A percentile compares a stretch with the other conserved stretches of the same genome.
phyloP scores from a whole-genome alignment of 2,113 vertebrate genomes.

The Blennius ocellaris region DNA sequence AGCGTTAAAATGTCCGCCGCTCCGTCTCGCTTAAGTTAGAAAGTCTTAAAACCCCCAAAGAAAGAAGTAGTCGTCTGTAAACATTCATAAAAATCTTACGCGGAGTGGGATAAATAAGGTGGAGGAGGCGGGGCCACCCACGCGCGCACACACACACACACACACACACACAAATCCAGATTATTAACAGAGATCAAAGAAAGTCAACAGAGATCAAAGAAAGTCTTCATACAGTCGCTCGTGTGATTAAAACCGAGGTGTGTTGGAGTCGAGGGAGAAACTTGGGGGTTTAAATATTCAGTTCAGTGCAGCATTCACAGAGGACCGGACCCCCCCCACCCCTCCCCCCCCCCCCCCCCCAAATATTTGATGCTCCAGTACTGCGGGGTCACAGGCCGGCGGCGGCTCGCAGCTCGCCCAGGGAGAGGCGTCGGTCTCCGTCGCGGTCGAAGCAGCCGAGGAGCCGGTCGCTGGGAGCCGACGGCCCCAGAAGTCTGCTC shows the following conservation, averaged over 20 bases:
- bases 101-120: conserved; percentile 41
- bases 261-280: too few species aligned
- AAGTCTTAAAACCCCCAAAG: conserved; percentile 66
- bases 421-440: conserved; percentile 66
- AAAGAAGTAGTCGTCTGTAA: conserved; percentile 69
- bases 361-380: too few species aligned
- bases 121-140: conserved; percentile 1
- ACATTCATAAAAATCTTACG: conserved; percentile 62
- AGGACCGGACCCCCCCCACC: too few species aligned
- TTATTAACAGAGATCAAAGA: too few species aligned
- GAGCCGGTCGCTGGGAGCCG: conserved; percentile 42
- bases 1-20: conserved; percentile 26
- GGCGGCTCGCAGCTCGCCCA: conserved; percentile 73
- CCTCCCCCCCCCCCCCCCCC: too few species aligned
- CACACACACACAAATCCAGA: too few species aligned
- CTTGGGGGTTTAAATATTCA: too few species aligned
- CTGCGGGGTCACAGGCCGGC: conserved; percentile 63
- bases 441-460: conserved; percentile 73
- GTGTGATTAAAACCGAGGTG: too few species aligned
- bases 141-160: too few species aligned
- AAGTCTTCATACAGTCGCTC: too few species aligned
- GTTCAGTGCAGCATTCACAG: too few species aligned
- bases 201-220: too few species aligned
- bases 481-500: conserved; percentile 57
- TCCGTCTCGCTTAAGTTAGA: conserved; percentile 38